Conservation (phyloP, 2,888 invertebrate species). For the Melanostoma scalare region DNA sequence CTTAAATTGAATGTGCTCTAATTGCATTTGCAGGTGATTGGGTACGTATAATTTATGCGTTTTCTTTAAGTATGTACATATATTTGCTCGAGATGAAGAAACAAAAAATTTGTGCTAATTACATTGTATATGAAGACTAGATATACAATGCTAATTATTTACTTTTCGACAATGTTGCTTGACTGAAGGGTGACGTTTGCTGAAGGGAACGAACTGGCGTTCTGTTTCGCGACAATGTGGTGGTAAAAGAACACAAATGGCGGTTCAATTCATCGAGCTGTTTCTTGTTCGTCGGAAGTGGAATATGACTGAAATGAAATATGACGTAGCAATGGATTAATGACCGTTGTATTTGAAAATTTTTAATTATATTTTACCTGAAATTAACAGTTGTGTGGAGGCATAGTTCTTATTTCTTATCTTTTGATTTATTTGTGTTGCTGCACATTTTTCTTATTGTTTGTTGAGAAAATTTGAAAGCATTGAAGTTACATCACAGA, state of each 20-base stretch:
- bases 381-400: too few relatives aligned
- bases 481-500: too few relatives aligned
- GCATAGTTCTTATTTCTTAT: too few relatives aligned
- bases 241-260: constrained; percentile 14
- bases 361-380: not conserved
- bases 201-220: constrained; percentile 29
- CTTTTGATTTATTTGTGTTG: too few relatives aligned
- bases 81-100: constrained; percentile 24
- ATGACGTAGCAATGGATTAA: not conserved
- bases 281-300: not conserved
- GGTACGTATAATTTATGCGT: constrained; percentile 27
- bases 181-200: constrained; percentile 66
- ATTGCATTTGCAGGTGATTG: constrained; percentile 1
- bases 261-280: not conserved
- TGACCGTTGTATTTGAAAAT: constrained; percentile 14
- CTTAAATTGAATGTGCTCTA: constrained; percentile 7
- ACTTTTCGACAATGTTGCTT: constrained; percentile 68
- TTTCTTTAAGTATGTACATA: constrained; percentile 17
- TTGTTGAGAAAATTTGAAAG: too few relatives aligned
- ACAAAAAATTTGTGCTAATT: constrained; percentile 64
- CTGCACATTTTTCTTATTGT: too few relatives aligned
- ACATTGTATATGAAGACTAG: too few relatives aligned
- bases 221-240: constrained; percentile 43
- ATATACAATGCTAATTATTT: constrained; percentile 71
- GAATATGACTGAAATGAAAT: not conserved